Conservation (phyloP, 2,888 invertebrate genomes). For the Synergus umbraculus region DNA sequence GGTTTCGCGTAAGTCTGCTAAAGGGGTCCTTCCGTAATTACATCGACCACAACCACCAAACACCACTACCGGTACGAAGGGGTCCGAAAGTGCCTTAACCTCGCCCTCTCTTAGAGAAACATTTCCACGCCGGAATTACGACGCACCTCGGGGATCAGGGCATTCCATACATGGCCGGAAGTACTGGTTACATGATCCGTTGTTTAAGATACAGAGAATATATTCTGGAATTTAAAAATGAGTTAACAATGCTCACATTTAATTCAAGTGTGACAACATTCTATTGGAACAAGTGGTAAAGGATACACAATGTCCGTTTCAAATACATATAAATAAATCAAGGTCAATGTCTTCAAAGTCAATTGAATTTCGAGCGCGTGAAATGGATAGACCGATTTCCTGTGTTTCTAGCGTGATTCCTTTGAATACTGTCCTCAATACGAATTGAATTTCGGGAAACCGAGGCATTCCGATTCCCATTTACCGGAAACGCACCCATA, state of each 20-base stretch:
- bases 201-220: neutral
- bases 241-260: neutral
- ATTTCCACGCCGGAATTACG: slow-evolving; percentile 1
- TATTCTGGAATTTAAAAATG: neutral
- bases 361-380: neutral
- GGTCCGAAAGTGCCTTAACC: slow-evolving; percentile 63
- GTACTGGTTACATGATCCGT: neutral
- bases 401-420: neutral
- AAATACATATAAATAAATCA: no score
- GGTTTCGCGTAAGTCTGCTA: slow-evolving; percentile 70
- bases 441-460: neutral
- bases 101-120: slow-evolving; percentile 64
- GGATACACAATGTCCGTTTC: no score
- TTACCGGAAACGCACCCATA: slow-evolving; percentile 58
- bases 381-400: neutral
- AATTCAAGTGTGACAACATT: no score
- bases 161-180: slow-evolving; percentile 1
- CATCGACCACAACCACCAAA: slow-evolving; percentile 74
- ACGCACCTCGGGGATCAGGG: neutral
- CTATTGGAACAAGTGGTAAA: no score
- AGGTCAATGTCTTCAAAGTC: neutral
- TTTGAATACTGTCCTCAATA: neutral
- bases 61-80: slow-evolving; percentile 63
- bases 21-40: slow-evolving; percentile 75
- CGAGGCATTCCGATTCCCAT: slow-evolving; percentile 37